Evolutionary conservation across 2,113 vertebrate species (phyloP).

Genomic region (Caranx ignobilis): DNA sequence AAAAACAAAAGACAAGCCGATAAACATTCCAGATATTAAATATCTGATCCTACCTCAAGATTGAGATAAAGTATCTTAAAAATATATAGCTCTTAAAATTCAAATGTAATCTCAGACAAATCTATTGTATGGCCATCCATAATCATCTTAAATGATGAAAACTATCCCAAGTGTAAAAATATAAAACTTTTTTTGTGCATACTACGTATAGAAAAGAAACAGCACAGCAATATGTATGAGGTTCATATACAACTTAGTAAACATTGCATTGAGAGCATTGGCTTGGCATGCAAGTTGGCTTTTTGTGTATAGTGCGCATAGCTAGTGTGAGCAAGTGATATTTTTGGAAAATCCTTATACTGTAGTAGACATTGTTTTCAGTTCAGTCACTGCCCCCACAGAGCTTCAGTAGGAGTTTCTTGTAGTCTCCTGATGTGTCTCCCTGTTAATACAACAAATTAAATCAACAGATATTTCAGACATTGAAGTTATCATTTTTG

Average conservation of each 20-base stretch:
- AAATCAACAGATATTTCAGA: slow-evolving; percentile 17
- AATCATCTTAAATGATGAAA: slow-evolving; percentile 32
- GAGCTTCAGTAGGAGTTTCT: slow-evolving; percentile 94
- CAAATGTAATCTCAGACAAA: slow-evolving; percentile 21
- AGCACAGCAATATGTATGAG: slow-evolving; percentile 28
- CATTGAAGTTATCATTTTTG: not conserved
- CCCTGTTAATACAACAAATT: slow-evolving; percentile 82
- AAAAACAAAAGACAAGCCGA: slow-evolving; percentile 22
- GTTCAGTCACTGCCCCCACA: slow-evolving; percentile 95
- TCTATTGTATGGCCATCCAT: slow-evolving; percentile 23
- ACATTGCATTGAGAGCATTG: slow-evolving; percentile 52
- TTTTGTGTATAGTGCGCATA: slow-evolving; percentile 46
- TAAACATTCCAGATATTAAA: slow-evolving; percentile 32
- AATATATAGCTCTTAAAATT: slow-evolving; percentile 57
- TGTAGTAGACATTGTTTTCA: not conserved
- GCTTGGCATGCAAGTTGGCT: slow-evolving; percentile 65
- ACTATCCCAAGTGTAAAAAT: slow-evolving; percentile 49
- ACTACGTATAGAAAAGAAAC: slow-evolving; percentile 39
- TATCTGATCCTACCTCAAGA: slow-evolving; percentile 48
- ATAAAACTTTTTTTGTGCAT: slow-evolving; percentile 40
- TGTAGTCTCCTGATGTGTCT: slow-evolving; percentile 97
- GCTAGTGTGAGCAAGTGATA: slow-evolving; percentile 31
- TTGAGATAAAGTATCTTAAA: slow-evolving; percentile 44
- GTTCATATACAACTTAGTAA: slow-evolving; percentile 26
- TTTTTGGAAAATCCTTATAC: slow-evolving; percentile 21